Base-by-base conservation (phyloP, 2,888 invertebrate genomes). In the Cephalotes varians region DNA sequence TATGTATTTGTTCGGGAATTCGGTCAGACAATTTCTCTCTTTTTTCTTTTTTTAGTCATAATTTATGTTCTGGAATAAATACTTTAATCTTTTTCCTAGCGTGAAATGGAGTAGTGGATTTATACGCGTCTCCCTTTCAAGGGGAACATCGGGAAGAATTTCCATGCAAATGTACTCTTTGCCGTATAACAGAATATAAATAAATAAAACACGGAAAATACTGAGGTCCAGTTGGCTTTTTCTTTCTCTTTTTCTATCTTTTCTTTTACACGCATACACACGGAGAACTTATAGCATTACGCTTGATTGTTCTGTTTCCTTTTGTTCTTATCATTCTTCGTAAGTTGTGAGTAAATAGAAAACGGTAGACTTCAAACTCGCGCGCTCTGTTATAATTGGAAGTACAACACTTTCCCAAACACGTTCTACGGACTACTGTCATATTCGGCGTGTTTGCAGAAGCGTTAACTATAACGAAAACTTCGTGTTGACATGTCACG, bases 121-220 rank as follows among this genome's bases (percentile, higher is more conserved):
- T 86, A 85, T 87, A 80, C 81, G 80, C 82, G 86, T 87, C 87
- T 77, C 84, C 31, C 83, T 85, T 85, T 83, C 74, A 82, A 76
- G 83, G 49, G 84, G 65, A 83, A 60, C 54, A 72, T 65, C 67
- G 79, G 82, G 82, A 81, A 83, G 87, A 85, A 89, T 89, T 88
- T 87, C 77, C 85, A 88, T 90, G 87, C 88, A 89, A 90, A 90
- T 89, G 84, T 85, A 87, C 81, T 76, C 87, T 85, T 86, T 74
- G 76, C 73, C 54, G 81, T 60, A 76, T 64, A n/a, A 31, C 69
- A 79, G 74, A 77, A 58, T 85, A 87, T 85, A 87, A 90, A 89
- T 86, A 85, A 87, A 89, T 74, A 76, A 67, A 58, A 83, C 64
- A 67, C 71, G 71, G 80, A 81, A 86, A 90, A 85, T 56, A 80